Evolutionary conservation across 2,888 invertebrate genomes (phyloP).

Genomic region (Drosophila pseudotalamancana): DNA sequence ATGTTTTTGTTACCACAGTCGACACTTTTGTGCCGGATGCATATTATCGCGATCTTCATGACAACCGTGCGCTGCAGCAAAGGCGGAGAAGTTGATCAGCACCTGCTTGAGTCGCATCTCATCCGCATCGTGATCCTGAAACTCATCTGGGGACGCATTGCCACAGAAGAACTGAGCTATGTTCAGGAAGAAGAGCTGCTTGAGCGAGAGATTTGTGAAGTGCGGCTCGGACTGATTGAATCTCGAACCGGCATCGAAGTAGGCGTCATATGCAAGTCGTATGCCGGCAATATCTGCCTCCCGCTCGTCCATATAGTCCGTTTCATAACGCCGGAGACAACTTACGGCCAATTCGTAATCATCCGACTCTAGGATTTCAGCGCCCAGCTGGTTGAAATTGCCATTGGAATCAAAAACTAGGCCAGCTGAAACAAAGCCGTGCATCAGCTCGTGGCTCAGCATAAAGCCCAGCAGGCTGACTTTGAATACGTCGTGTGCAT

Average conservation of each 20-base stretch:
- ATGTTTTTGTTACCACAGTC: conserved; percentile 71
- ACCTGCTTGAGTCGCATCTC: conserved; percentile 68
- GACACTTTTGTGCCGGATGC: conserved; percentile 70
- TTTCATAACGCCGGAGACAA: conserved; percentile 52
- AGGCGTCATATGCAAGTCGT: conserved; percentile 65
- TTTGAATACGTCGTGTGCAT: conserved; percentile 65
- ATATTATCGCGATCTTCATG: conserved; percentile 47
- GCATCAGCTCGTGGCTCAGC: conserved; percentile 77
- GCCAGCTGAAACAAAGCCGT: conserved; percentile 70
- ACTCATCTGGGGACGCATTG: conserved; percentile 6
- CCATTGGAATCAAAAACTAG: conserved; percentile 57
- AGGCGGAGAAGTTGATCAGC: conserved; percentile 65
- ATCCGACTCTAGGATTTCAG: conserved; percentile 24
- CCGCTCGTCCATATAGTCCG: conserved; percentile 68
- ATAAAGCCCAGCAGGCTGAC: conserved; percentile 75
- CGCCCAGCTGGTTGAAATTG: conserved; percentile 24
- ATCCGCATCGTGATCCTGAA: conserved; percentile 74
- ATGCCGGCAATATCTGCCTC: conserved; percentile 77
- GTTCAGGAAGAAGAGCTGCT: conserved; percentile 74
- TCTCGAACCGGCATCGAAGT: conserved; percentile 40
- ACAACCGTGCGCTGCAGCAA: conserved; percentile 65
- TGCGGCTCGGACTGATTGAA: conserved; percentile 15
- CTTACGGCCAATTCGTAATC: conserved; percentile 14
- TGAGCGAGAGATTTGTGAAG: conserved; percentile 38
- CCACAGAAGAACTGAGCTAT: conserved; percentile 81